Base-by-base conservation (phyloP, 2,797 vertebrate genomes). In the Lepilemur ruficaudatus region DNA sequence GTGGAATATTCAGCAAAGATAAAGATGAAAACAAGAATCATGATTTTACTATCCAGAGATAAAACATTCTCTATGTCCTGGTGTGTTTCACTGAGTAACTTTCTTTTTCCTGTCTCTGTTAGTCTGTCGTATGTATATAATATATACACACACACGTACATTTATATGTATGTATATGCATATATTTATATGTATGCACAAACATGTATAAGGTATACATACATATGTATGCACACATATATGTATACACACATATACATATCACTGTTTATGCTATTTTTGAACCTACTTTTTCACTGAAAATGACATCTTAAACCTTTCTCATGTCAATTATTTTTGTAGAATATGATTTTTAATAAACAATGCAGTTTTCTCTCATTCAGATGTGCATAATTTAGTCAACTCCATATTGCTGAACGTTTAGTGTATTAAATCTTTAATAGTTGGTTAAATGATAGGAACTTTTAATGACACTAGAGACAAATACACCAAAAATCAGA, bases 401-500 rank as follows among this genome's bases (percentile, higher is more conserved):
- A 86, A 83, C 25, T 92, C 91, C 52, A 63, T 73, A 63, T 38
- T 80, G 55, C 73, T 89, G 57, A 55, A 73, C 4, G 65, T 76
- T 86, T 65, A 89, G 25, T 20, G 85, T 88, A 81, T 89, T 93
- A 75, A 93, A 80, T 73, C 43, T 89, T 83, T 90, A 85, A 57
- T 41, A 87, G 55, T 3, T 81, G 75, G 35, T 32, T 92, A 69
- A 76, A 85, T 86, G 43, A 78, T 25, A 82, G 14, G 32, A 73
- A 73, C 5, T 81, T 93, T 82, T 90, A 95, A 92, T 92, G 76
- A 69, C 30, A 83, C 75, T 63, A 95, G 38, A 83, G 82, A 93
- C 35, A 90, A 88, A 35, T 78, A 25, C 30, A 48, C 30, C 50
- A 84, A 76, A 92, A 90, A 87, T 83, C 18, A 96, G 55, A 83